These are phyloP conservation scores for Carcharodon carcharias DNA, from an alignment of 2,797 vertebrate genomes.

Conservation along the genomic window DNA sequence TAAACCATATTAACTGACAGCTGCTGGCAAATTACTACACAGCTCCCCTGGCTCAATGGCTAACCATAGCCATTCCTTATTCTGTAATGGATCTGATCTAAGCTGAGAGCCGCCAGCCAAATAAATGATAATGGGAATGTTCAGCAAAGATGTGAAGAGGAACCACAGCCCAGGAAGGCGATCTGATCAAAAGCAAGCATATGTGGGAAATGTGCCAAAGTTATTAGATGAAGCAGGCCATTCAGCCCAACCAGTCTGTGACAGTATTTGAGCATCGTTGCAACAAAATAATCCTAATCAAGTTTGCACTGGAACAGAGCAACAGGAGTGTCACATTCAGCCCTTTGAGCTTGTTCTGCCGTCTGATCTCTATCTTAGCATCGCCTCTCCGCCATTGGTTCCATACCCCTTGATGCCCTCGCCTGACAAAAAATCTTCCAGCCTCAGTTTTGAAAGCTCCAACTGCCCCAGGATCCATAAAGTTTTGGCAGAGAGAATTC, in stretches of 20 bases:
- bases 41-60: constrained; percentile 11
- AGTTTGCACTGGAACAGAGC: background rate
- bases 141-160: background rate
- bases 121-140: background rate
- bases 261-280: background rate
- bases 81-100: background rate
- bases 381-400: background rate
- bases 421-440: background rate
- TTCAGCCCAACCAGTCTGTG: background rate
- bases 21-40: background rate
- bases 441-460: background rate
- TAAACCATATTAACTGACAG: constrained; percentile 27
- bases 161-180: background rate
- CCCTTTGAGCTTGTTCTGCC: background rate
- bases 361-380: background rate
- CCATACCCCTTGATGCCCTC: background rate
- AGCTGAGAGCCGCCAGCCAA: background rate
- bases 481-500: too few species aligned
- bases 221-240: background rate
- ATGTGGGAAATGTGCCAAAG: background rate
- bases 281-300: background rate
- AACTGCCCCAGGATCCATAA: background rate
- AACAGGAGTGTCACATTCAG: background rate
- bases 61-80: background rate
- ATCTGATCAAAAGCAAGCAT: background rate